Percentiles rank a stretch among this genome's conserved stretches.
phyloP scores from a whole-genome alignment of 2,113 vertebrate genomes.

The Tamias sibiricus region DNA sequence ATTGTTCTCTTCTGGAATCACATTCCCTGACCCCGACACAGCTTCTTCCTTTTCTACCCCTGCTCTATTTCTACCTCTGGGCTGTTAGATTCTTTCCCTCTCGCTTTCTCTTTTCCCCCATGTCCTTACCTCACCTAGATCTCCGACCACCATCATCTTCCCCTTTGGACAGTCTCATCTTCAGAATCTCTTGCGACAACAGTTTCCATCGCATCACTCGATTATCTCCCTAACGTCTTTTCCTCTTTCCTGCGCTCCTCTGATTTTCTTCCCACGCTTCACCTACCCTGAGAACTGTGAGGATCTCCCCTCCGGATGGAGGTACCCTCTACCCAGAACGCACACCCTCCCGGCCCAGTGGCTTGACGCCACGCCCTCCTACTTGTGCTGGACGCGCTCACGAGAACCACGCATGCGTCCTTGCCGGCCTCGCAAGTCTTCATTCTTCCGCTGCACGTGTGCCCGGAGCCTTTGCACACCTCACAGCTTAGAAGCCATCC shows the following conservation, averaged over 20 bases:
- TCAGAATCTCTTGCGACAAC: neutral
- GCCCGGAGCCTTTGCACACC: conserved; percentile 58
- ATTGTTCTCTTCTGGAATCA: neutral
- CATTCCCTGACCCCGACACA: neutral
- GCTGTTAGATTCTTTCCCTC: neutral
- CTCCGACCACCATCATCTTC: neutral
- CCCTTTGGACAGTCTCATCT: neutral
- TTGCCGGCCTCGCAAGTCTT: conserved; percentile 62
- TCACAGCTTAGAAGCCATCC: conserved; percentile 73
- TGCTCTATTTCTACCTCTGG: neutral
- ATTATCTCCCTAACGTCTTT: neutral
- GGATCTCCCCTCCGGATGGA: neutral
- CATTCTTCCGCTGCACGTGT: conserved; percentile 66
- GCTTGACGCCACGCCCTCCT: neutral
- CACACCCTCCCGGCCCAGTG: neutral
- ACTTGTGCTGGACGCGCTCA: conserved; percentile 72
- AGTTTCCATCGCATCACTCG: neutral
- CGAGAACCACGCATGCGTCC: conserved; percentile 69
- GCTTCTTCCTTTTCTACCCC: neutral
- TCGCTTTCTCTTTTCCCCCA: neutral
- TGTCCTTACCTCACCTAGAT: neutral
- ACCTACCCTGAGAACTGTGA: neutral
- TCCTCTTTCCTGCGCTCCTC: neutral
- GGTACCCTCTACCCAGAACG: neutral
- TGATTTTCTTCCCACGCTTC: neutral